phyloP scores from a whole-genome alignment of 2,888 invertebrate genomes.

The Nebria brevicollis region DNA sequence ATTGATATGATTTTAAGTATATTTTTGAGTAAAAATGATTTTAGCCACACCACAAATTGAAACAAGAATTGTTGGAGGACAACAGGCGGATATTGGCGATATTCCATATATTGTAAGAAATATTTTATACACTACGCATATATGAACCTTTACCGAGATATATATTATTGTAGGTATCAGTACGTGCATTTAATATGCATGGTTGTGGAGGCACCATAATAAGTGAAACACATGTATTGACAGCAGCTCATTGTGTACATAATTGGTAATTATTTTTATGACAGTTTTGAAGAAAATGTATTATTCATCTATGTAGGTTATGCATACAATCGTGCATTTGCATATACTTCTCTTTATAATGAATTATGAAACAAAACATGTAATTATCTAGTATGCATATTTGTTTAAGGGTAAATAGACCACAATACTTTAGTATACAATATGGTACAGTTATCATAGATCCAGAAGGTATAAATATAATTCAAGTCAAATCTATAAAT shows the following conservation, averaged over 20 bases:
- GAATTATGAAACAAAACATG: not conserved
- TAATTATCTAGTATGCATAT: not conserved
- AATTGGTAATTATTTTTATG: constrained; percentile 4
- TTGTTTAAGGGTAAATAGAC: not conserved
- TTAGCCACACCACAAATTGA: not conserved
- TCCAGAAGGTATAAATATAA: constrained; percentile 4
- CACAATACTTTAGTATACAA: constrained; percentile 2
- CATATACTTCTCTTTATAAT: too few species aligned
- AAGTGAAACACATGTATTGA: constrained; percentile 10
- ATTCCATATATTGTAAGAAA: constrained; percentile 17
- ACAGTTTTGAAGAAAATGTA: too few species aligned
- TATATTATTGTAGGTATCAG: not conserved
- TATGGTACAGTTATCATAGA: not conserved
- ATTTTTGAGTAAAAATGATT: not conserved
- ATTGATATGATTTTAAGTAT: not conserved
- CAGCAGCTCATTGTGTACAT: constrained; percentile 23
- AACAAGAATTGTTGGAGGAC: constrained; percentile 20
- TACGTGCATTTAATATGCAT: not conserved
- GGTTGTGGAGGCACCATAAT: constrained; percentile 18
- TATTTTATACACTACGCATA: not conserved
- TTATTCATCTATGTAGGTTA: too few species aligned
- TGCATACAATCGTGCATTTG: too few species aligned
- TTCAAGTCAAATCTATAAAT: not conserved
- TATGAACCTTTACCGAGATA: not conserved
- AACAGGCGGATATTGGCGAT: not conserved